These are phyloP conservation scores for Elysia crispata DNA, from an alignment of 2,888 invertebrate species.

Conservation along the genomic window DNA sequence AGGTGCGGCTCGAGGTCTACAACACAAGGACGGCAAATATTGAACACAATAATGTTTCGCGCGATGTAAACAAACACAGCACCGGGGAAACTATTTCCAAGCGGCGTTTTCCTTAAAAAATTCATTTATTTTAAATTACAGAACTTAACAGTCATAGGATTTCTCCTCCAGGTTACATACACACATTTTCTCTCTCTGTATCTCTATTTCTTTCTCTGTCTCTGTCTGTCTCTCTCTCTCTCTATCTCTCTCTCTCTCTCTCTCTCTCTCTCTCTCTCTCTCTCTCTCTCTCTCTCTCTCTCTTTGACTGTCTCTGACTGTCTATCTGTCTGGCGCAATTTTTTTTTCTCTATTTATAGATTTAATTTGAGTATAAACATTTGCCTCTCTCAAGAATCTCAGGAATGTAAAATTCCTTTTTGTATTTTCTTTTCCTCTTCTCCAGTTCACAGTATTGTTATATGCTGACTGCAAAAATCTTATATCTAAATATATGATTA, in stretches of 20 bases:
- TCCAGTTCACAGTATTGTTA: no score
- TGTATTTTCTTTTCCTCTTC: background rate
- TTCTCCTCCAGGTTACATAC: no score
- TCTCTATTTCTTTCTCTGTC: slow-evolving; percentile 9
- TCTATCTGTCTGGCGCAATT: slow-evolving; percentile 1
- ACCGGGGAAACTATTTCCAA: no score
- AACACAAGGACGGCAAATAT: no score
- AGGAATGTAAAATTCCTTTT: background rate
- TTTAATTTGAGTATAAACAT: background rate
- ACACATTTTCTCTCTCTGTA: background rate
- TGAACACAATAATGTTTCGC: no score
- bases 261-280: slow-evolving; percentile 25
- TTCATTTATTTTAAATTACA: background rate
- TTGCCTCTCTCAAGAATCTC: background rate
- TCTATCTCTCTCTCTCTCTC: slow-evolving; percentile 32
- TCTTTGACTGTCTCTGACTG: slow-evolving; percentile 10
- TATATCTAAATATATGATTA: no score
- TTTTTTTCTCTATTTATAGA: background rate
- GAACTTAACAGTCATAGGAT: no score
- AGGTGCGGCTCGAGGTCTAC: no score
- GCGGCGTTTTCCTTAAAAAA: background rate
- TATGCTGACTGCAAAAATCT: no score
- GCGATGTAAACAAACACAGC: no score
- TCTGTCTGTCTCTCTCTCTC: background rate
- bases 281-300: slow-evolving; percentile 15